These are phyloP conservation scores for Oreotrochilus melanogaster DNA, from an alignment of 2,113 vertebrate species.

Conservation along the genomic window DNA sequence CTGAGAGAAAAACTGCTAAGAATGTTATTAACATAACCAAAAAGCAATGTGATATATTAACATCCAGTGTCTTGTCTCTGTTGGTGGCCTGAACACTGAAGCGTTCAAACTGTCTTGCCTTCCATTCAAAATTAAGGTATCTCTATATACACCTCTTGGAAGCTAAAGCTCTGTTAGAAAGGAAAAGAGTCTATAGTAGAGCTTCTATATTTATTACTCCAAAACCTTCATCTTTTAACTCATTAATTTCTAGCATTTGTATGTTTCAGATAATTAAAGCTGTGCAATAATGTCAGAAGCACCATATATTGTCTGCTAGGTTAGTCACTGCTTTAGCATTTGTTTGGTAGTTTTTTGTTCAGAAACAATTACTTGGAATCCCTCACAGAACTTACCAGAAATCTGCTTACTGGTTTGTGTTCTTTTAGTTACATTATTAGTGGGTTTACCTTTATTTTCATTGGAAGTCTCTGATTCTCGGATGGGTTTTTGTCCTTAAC, in stretches of 20 bases:
- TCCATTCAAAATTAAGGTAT: neutral
- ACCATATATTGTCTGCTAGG: neutral
- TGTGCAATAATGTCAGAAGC: neutral
- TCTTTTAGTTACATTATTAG: neutral
- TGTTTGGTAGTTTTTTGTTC: neutral
- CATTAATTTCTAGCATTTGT: neutral
- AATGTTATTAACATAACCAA: neutral
- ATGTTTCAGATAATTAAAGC: neutral
- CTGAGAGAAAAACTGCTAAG: slow-evolving; percentile 14
- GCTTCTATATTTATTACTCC: neutral
- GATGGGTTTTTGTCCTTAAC: neutral
- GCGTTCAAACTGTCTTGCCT: neutral
- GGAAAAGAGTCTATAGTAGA: neutral
- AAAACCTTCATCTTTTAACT: neutral
- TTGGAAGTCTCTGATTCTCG: neutral
- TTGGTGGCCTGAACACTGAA: no score
- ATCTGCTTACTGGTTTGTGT: neutral
- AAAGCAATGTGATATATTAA: neutral
- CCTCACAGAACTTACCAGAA: neutral
- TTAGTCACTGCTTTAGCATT: neutral
- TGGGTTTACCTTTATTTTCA: slow-evolving; percentile 1
- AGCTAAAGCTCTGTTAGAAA: neutral
- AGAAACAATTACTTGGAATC: neutral
- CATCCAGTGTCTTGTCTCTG: neutral
- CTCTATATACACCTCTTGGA: neutral